These are phyloP conservation scores for Raja brachyura DNA, from an alignment of 2,113 vertebrate species.

Conservation along the genomic window DNA sequence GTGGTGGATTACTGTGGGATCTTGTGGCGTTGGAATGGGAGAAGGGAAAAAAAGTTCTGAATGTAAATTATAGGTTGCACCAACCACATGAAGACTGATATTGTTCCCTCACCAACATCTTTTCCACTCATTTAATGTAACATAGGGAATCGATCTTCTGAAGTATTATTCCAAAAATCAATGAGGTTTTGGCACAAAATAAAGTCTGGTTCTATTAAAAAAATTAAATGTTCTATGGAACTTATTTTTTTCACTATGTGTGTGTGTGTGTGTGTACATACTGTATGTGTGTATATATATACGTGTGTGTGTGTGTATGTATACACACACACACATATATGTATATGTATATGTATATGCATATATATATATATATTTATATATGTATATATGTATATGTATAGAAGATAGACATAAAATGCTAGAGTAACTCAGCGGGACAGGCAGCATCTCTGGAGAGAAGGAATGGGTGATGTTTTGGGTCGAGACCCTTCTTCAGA, in stretches of 20 bases:
- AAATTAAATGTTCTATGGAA: not conserved
- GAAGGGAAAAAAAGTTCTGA: conserved; percentile 2
- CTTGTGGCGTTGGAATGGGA: not conserved
- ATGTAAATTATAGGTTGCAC: conserved; percentile 32
- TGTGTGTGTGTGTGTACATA: too few relatives aligned
- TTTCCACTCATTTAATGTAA: conserved; percentile 31
- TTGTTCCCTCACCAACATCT: not conserved
- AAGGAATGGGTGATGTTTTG: too few relatives aligned
- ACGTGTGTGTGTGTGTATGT: too few relatives aligned
- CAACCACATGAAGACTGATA: conserved; percentile 29
- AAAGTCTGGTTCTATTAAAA: conserved; percentile 1
- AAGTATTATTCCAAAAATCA: conserved; percentile 7
- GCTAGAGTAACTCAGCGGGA: too few relatives aligned
- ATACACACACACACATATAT: too few relatives aligned
- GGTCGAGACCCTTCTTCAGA: too few relatives aligned
- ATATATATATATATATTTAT: too few relatives aligned
- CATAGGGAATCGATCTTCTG: not conserved
- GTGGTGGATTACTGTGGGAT: not conserved
- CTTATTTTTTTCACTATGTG: not conserved
- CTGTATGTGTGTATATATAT: too few relatives aligned
- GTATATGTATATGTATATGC: too few relatives aligned
- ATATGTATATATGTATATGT: too few relatives aligned
- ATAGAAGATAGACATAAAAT: too few relatives aligned
- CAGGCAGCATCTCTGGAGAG: too few relatives aligned
- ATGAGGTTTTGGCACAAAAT: not conserved